phyloP scores from a whole-genome alignment of 1,140 invertebrate species.

The Leptinotarsa defecta region DNA sequence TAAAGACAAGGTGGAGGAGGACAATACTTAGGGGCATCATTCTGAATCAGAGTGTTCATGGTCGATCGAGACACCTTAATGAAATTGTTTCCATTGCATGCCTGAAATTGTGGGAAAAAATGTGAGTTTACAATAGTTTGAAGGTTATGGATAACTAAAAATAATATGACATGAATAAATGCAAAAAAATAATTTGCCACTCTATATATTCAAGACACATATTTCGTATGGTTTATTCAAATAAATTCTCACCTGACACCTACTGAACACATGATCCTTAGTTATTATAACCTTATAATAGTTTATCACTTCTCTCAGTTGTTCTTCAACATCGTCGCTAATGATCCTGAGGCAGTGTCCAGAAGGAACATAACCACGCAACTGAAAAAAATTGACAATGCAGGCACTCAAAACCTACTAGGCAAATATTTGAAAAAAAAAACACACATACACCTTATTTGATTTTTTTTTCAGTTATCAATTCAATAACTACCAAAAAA shows the following conservation, averaged over 20 bases:
- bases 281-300: conserved; percentile 67
- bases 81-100: conserved; percentile 66
- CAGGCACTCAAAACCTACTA: no score
- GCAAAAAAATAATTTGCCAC: no score
- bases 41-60: conserved; percentile 56
- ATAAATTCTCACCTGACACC: conserved; percentile 63
- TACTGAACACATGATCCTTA: conserved; percentile 67
- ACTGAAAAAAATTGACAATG: conserved; percentile 51
- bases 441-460: no score
- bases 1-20: conserved; percentile 33
- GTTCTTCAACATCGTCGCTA: conserved; percentile 58
- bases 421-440: no score
- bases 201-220: no score
- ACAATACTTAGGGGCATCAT: conserved; percentile 31
- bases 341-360: conserved; percentile 62
- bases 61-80: conserved; percentile 56
- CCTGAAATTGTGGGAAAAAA: conserved; percentile 49
- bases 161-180: no score
- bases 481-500: no score
- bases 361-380: conserved; percentile 57
- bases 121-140: background rate
- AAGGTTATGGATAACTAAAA: no score
- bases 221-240: no score
- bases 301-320: conserved; percentile 65
- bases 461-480: no score